Evolutionary conservation across 2,113 vertebrate species (phyloP), one percentile per base, ranked within the genome.

Genomic region (Kryptolebias marmoratus): DNA sequence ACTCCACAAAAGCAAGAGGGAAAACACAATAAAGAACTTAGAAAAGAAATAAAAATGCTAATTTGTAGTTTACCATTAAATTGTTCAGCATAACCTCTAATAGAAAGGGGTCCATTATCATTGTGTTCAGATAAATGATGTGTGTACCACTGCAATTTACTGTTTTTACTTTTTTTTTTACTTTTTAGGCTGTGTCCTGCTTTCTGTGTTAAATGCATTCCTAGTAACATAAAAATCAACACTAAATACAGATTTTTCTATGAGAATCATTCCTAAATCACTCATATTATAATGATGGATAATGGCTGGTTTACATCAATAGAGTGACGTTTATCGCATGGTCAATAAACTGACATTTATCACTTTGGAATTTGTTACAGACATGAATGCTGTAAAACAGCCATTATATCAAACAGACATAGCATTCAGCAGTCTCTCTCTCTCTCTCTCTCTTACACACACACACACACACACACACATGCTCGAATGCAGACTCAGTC

Each of bases 71-170:
- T 77, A 71, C 64, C 84, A 71, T 66, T 80, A 84, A 87, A 64
- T 90, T 78, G 82, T 73, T 80, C 81, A 79, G 65, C 82, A 71
- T 77, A 71, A 74, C 75, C 75, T 71, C 88, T 75, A 72, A 78
- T 66, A 68, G 68, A 72, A 80, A 86, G 28, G 47, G 80, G 72
- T 77, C 72, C 84, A 77, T 83, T 89, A 83, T 87, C 79, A 76
- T 76, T 75, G 69, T 64, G 64, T 55, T 68, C 49, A 80, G 64
- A 82, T 68, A 77, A 78, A 86, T 48, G 1, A 42, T 8, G 8
- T 9, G 39, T 42, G 5, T 9, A 42, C 39, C 39, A 42, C 39
- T 42, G 39, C 27, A 85, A 82, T 86, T 81, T 11, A 52, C 61
- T 39, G 28, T 32, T 57, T 49, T 61, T 10, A 42, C 5, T 9